A percentile compares a stretch with the other conserved stretches of the same genome.
Conservation (phyloP, 2,113 vertebrate species). For the Eptatretus burgeri region DNA sequence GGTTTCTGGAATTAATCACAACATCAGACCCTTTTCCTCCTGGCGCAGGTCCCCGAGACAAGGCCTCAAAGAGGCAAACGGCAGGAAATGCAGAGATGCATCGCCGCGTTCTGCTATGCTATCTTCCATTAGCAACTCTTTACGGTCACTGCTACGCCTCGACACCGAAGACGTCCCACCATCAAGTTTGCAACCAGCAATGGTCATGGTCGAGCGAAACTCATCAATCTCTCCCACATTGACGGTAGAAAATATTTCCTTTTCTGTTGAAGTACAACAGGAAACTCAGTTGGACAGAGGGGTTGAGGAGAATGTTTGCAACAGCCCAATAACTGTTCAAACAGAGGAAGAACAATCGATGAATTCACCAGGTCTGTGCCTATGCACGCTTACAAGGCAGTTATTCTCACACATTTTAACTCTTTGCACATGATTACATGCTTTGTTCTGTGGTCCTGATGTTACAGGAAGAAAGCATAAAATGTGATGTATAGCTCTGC, state of each 20-base stretch:
- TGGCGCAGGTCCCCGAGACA: conserved; percentile 17
- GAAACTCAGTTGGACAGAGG: conserved; percentile 12
- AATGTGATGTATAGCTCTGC: no score
- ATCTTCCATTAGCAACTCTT: conserved; percentile 32
- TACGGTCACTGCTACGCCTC: conserved; percentile 32
- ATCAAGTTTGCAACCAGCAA: conserved; percentile 8
- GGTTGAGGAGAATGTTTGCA: conserved; percentile 16
- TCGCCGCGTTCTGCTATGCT: conserved; percentile 22
- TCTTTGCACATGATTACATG: no score
- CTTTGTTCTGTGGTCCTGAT: no score
- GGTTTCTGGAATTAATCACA: conserved; percentile 32
- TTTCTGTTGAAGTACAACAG: conserved; percentile 7
- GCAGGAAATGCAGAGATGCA: conserved; percentile 11
- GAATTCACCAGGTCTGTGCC: no score
- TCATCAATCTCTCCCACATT: conserved; percentile 3
- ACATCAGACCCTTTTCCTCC: conserved; percentile 22
- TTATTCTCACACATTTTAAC: no score
- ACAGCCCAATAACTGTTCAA: conserved; percentile 14
- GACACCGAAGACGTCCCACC: conserved; percentile 15
- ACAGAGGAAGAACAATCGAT: conserved; percentile 17
- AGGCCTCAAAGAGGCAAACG: conserved; percentile 17
- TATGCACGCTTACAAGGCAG: no score
- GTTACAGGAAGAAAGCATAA: no score
- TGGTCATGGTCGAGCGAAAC: conserved; percentile 8
- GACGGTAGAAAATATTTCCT: conserved; percentile 11